Conservation (phyloP, 1,140 invertebrate species). For the Whitmania pigra region DNA sequence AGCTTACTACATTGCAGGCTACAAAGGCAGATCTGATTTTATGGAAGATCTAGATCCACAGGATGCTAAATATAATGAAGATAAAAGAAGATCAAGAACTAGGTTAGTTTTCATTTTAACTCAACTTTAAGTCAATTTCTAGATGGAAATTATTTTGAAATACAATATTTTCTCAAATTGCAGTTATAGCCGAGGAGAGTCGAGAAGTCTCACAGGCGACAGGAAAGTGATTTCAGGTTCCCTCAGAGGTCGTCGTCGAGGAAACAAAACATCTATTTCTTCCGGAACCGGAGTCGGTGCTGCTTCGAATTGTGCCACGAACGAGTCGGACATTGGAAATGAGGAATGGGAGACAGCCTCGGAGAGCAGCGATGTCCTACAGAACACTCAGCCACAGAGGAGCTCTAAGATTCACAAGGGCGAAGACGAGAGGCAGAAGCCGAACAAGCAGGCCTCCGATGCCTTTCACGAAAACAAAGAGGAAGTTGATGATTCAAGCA, state of each 20-base stretch:
- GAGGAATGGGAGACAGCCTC: constrained; percentile 53
- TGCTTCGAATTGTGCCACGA: constrained; percentile 34
- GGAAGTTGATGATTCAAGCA: no score
- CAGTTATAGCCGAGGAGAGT: constrained; percentile 2
- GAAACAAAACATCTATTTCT: constrained; percentile 6
- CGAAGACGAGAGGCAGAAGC: constrained; percentile 10
- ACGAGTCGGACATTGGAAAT: constrained; percentile 44
- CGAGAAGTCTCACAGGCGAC: constrained; percentile 25
- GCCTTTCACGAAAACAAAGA: no score
- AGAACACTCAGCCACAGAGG: constrained; percentile 23
- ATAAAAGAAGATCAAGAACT: no score
- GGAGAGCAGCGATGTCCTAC: constrained; percentile 48
- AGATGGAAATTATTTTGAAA: no score
- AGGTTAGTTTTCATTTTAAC: no score
- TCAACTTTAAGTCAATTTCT: no score
- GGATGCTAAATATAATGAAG: no score
- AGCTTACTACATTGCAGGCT: no score
- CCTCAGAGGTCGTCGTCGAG: constrained; percentile 24
- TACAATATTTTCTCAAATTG: not conserved
- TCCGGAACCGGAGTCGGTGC: constrained; percentile 13
- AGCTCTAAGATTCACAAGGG: no score
- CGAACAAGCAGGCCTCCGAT: no score
- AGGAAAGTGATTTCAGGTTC: constrained; percentile 33
- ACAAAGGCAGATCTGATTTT: no score
- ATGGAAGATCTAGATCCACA: no score